Percentiles rank a stretch among this genome's conserved stretches.
These are phyloP conservation scores for Oreochromis tanganicae DNA, from an alignment of 2,113 vertebrate species.

Conservation along the genomic window DNA sequence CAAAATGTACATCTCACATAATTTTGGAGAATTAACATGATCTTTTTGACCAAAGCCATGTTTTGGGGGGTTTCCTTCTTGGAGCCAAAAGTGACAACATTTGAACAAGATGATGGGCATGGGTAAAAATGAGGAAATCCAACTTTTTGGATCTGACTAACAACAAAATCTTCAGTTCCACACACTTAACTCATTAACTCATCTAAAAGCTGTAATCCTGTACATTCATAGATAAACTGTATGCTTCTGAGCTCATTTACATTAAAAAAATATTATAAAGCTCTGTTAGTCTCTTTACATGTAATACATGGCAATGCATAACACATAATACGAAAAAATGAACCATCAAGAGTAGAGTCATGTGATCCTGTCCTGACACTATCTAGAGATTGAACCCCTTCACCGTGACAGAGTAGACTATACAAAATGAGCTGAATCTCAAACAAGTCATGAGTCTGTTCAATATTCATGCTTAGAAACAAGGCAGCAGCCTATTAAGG, in stretches of 20 bases:
- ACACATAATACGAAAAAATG: not conserved
- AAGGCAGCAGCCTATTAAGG: slow-evolving; percentile 46
- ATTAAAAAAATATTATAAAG: accelerated
- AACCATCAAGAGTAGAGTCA: not conserved
- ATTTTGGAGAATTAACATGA: not conserved
- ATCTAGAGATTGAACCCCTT: not conserved
- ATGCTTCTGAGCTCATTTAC: accelerated
- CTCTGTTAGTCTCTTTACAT: not conserved
- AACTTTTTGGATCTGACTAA: not conserved
- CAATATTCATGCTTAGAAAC: slow-evolving; percentile 56
- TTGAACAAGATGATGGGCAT: not conserved
- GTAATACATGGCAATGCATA: not conserved
- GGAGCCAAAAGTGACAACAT: accelerated
- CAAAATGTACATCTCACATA: not conserved
- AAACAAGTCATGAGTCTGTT: slow-evolving; percentile 34
- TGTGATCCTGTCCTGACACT: not conserved
- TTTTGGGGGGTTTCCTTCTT: not conserved
- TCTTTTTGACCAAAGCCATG: not conserved
- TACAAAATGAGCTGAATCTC: slow-evolving; percentile 13
- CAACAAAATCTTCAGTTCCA: not conserved
- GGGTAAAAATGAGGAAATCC: not conserved
- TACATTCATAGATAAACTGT: not conserved
- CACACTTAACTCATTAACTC: not conserved
- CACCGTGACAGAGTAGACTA: not conserved
- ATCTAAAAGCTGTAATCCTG: not conserved